Base-by-base conservation (phyloP, 2,113 vertebrate genomes). In the Scomber colias region DNA sequence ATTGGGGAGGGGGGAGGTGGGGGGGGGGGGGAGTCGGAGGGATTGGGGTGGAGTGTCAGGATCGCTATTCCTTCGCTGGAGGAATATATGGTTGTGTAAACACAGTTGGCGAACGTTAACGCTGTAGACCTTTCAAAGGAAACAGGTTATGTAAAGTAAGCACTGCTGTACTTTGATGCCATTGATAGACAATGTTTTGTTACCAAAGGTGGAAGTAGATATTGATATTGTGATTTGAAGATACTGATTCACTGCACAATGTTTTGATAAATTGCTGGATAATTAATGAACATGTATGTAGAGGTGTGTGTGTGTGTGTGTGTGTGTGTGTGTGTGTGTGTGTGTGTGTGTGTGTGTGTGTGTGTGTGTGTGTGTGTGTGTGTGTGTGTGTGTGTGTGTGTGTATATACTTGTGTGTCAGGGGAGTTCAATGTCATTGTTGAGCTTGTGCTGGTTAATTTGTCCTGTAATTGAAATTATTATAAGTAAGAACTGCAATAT, bases 61-160 rank as follows among this genome's bases (percentile, higher is more conserved):
- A 69, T 71, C 49, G 57, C 56, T 0, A 31, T 65, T 75, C 11
- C 65, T 76, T 79, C 40, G 61, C 82, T 55, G 30, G 60, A 81
- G 60, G 82, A 90, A 80, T 85, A 83, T 81, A 80, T 62, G 63
- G 45, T 61, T 85, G 74, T 80, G 62, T 78, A 87, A 91, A 88
- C 85, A 80, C 67, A 63, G 79, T 63, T 16, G 44, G 65, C 13
- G n/a, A 77, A 79, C 72, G 71, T 54, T 78, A 54, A 64, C 60
- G 31, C 35, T 64, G 59, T 55, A 67, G 56, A 21, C 27, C n/a
- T 70, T 82, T 62, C 30, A 75, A 66, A 54, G 15, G 27, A 74
- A 65, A 79, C 30, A 14, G 53, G 48, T 65, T 19, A 59, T 70
- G 51, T 21, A 40, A 7, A 70, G 30, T 54, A 6, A 19, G 24